phyloP scores from a whole-genome alignment of 1,140 invertebrate species.

The Doryteuthis pealeii region DNA sequence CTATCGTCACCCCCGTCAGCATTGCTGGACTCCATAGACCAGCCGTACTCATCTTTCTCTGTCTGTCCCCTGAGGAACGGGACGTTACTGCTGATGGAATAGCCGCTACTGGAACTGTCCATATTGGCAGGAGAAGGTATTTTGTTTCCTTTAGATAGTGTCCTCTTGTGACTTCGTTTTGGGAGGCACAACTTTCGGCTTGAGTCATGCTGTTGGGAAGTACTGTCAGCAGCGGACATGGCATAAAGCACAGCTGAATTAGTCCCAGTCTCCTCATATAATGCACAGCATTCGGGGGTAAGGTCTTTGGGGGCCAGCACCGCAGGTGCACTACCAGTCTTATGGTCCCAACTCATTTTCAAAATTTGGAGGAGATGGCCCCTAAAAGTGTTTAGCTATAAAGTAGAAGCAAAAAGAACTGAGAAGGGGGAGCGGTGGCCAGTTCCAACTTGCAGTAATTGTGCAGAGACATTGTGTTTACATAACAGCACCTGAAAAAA shows the following conservation, averaged over 20 bases:
- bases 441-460: too few species aligned
- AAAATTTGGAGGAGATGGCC: too few species aligned
- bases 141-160: neutral
- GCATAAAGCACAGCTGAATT: neutral
- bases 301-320: too few species aligned
- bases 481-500: too few species aligned
- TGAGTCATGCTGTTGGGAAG: neutral
- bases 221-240: neutral
- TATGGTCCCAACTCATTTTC: too few species aligned
- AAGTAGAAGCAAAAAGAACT: too few species aligned
- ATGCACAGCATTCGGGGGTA: too few species aligned
- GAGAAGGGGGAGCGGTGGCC: too few species aligned
- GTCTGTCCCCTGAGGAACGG: slow-evolving; percentile 35
- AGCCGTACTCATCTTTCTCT: slow-evolving; percentile 40
- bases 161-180: neutral
- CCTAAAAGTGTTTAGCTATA: too few species aligned
- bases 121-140: slow-evolving; percentile 2
- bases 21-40: slow-evolving; percentile 23
- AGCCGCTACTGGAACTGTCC: slow-evolving; percentile 39
- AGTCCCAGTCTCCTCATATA: neutral
- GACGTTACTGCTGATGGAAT: slow-evolving; percentile 38
- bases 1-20: slow-evolving; percentile 45
- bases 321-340: too few species aligned
- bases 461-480: too few species aligned
- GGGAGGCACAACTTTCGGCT: neutral